Evolutionary conservation across 2,888 invertebrate species (phyloP), one percentile per base, ranked within the genome.

Genomic region (Esperia sulphurella): DNA sequence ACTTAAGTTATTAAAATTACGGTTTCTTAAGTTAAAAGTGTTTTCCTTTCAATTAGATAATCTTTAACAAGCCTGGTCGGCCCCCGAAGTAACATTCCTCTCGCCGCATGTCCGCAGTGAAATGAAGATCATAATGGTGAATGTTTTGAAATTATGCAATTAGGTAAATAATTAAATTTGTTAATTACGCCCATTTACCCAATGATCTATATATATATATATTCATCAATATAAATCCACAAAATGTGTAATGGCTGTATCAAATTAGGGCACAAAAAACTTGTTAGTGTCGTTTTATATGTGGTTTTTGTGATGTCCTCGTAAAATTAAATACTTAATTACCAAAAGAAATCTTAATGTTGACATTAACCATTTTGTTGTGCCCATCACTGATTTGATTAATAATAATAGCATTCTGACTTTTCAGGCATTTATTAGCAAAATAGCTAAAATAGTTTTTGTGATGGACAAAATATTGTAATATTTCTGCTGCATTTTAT

Each of bases 1-100:
- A 90, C 90, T 90, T 90, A 90, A 90, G 90, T 90, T 90, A 90
- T 90, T 90, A 90, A 90, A 90, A 90, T 89, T 90, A 90, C 88
- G 90, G 90, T 88, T 90, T 90, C 90, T 90, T 90, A 89, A 90
- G 89, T 90, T 90, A 90, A 87, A 88, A 84, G 90, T 90, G 89
- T 90, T 90, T 90, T 90, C 89, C 89, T 90, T 89, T 88, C 79
- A 75, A 73, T 65, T 72, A 78, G 77, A 72, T 65, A 71, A 64
- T 66, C 65, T 62, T 21, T 58, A 68, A 74, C 73, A 81, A n/a
- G 86, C 77, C 79, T 72, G 86, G 86, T 87, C 89, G 82, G 88
- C 86, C 86, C 86, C 86, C 80, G 70, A 71, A 77, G 74, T 79
- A 81, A 88, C 87, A 88, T 88, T 89, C 89, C 89, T 84, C 81